Evolutionary conservation across 2,113 vertebrate species (phyloP).

Genomic region (Meleagris gallopavo): DNA sequence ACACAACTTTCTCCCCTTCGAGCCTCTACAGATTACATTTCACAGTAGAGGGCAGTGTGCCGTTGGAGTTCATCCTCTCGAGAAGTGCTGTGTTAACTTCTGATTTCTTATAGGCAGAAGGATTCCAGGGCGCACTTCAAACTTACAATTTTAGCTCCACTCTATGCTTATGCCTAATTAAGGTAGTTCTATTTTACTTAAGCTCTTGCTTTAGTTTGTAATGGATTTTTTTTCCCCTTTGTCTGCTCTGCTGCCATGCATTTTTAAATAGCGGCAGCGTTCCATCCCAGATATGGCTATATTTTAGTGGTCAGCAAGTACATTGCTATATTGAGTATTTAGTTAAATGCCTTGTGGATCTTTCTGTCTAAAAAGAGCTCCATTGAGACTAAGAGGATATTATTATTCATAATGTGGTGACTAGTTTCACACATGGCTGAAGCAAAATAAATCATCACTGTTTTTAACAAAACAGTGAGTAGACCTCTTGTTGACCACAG

Average conservation of each 20-base stretch:
- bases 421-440: conserved; percentile 66
- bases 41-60: conserved; percentile 61
- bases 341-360: conserved; percentile 39
- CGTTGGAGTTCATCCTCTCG: background rate
- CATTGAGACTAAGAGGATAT: conserved; percentile 64
- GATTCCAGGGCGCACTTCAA: background rate
- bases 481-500: conserved; percentile 67
- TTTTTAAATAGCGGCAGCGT: background rate
- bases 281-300: conserved; percentile 14
- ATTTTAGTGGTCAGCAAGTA: conserved; percentile 27
- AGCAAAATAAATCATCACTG: conserved; percentile 67
- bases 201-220: background rate
- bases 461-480: conserved; percentile 64
- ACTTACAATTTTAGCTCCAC: background rate
- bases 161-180: background rate
- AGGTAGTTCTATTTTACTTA: background rate
- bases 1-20: background rate
- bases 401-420: conserved; percentile 68
- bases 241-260: background rate
- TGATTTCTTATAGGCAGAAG: background rate
- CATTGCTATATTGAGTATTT: conserved; percentile 25
- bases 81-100: background rate
- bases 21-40: background rate
- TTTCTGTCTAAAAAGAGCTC: conserved; percentile 48
- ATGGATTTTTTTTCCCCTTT: background rate